Evolutionary conservation across 2,113 vertebrate genomes (phyloP), one percentile per base, ranked within the genome.

Genomic region (Panthera tigris): DNA sequence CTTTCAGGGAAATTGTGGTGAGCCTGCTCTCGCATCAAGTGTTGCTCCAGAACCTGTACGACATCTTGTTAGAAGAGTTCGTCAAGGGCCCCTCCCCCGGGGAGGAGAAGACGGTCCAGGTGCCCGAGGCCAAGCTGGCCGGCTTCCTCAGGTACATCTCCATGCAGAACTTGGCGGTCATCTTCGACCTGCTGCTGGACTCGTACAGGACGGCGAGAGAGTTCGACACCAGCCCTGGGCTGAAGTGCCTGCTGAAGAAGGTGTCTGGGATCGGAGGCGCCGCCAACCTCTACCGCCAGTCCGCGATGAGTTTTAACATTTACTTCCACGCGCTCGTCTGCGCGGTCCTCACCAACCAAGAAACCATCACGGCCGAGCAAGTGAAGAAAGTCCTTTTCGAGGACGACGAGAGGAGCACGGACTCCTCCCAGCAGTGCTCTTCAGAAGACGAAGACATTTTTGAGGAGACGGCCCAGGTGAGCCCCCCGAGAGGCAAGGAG

Each of bases 381-480:
- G 99, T 99, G 85, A 99, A 99, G 98, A 99, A 98, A 97, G 99
- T 99, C 91, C 99, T 99, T 41, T 99, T 99, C 21, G 99, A 99
- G 97, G 99, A 99, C 6, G 99, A 99, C 0, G 99, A 99, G 94
- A 99, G 99, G 21, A 99, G 99, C 97, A 99, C 99, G 0, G 99
- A 99, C 91, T 99, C 99, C 0, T 99, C 99, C 0, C 99, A 99
- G 91, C 99, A 99, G 39, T 99, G 99, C 80, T 99, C 99, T 5
- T 99, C 99, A 0, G 99, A 99, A 96, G 99, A 99, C 2, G 99
- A 99, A 96, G 99, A 99, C 97, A 99, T 99, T 89, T 99, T 99
- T 96, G 99, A 99, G 97, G 99, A 99, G 98, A 99, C 99, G 0
- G 99, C 99, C 1, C 99, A 99, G 98, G 99, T 99, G 93, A 99